These are phyloP conservation scores for Nothoprocta perdicaria DNA, from an alignment of 2,113 vertebrate species.

Conservation along the genomic window DNA sequence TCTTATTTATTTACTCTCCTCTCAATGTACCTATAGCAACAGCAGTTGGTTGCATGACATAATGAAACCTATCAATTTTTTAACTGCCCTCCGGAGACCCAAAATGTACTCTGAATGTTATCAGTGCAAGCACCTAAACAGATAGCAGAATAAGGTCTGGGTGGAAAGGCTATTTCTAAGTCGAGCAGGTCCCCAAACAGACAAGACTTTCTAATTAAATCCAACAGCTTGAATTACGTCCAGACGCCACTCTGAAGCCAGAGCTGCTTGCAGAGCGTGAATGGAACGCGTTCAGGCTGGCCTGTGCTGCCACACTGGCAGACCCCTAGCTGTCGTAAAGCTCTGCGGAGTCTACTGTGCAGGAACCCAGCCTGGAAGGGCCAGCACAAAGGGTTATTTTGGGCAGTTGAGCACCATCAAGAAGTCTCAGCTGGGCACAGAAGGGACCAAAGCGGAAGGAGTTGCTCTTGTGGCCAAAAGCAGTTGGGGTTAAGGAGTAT, in stretches of 20 bases:
- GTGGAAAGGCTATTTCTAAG: constrained; percentile 22
- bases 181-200: constrained; percentile 15
- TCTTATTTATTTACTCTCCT: neutral
- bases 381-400: neutral
- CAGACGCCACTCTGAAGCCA: neutral
- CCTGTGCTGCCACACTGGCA: rapidly evolving
- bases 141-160: neutral
- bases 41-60: neutral
- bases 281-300: neutral
- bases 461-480: neutral
- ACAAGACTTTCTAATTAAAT: constrained; percentile 48
- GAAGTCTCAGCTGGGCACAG: neutral
- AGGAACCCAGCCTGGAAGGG: rapidly evolving
- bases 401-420: neutral
- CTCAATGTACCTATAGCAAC: neutral
- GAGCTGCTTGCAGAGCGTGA: neutral
- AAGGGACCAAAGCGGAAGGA: neutral
- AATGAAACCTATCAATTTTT: constrained; percentile 30
- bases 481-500: neutral
- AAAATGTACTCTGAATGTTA: constrained; percentile 18
- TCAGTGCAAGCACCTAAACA: neutral
- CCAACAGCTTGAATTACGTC: constrained; percentile 28
- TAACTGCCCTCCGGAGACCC: neutral
- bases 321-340: rapidly evolving
- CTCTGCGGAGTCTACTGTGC: neutral